These are phyloP conservation scores for Pollicipes pollicipes DNA, from an alignment of 1,140 invertebrate genomes.

Conservation along the genomic window DNA sequence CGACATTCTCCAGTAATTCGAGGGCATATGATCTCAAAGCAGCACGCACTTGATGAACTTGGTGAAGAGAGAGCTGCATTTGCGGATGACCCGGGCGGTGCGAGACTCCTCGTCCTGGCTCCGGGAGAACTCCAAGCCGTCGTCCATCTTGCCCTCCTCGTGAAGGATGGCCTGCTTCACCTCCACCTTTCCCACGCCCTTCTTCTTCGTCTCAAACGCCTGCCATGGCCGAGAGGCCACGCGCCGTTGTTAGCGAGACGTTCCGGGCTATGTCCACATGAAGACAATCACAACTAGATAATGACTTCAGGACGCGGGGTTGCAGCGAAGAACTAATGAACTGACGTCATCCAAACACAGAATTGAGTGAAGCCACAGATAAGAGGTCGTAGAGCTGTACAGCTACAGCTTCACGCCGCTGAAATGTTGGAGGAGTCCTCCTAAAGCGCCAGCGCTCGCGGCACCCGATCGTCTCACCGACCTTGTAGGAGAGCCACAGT, in stretches of 20 bases:
- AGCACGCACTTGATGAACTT: slow-evolving; percentile 76
- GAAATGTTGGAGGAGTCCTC: too few relatives aligned
- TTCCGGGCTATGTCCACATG: neutral
- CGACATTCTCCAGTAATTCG: neutral
- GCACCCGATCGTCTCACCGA: too few relatives aligned
- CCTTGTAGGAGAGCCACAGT: slow-evolving; percentile 94
- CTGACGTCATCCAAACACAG: too few relatives aligned
- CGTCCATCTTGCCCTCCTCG: slow-evolving; percentile 99
- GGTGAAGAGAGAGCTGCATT: slow-evolving; percentile 92
- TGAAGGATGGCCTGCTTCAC: slow-evolving; percentile 96
- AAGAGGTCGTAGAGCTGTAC: too few relatives aligned
- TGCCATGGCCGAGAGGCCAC: slow-evolving; percentile 34
- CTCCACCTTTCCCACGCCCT: slow-evolving; percentile 95
- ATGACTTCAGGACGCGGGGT: neutral
- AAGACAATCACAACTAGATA: slow-evolving; percentile 2
- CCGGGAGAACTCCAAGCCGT: slow-evolving; percentile 90
- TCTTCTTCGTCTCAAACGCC: slow-evolving; percentile 97
- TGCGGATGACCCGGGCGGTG: slow-evolving; percentile 93
- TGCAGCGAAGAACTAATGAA: too few relatives aligned
- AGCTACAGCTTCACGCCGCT: too few relatives aligned
- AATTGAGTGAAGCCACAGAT: too few relatives aligned
- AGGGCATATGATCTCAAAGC: neutral
- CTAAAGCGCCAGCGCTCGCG: too few relatives aligned
- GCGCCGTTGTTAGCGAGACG: neutral
- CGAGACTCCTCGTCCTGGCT: slow-evolving; percentile 98